phyloP scores from a whole-genome alignment of 2,113 vertebrate genomes.

The Enhydra lutris region DNA sequence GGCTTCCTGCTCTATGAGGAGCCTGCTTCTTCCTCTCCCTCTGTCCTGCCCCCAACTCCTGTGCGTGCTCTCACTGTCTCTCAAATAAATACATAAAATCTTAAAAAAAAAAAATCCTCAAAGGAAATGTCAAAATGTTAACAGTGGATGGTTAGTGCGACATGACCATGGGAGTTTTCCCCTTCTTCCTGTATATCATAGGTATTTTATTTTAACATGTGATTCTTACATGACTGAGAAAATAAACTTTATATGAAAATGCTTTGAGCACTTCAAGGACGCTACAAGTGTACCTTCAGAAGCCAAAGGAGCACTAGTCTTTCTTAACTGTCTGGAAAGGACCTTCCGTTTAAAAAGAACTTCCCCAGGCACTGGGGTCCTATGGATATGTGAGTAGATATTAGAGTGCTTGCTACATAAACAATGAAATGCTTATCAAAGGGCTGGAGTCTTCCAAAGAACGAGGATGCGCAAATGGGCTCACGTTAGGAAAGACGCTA shows the following conservation, averaged over 20 bases:
- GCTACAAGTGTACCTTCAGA: background rate
- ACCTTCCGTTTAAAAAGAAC: background rate
- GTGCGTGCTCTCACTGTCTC: background rate
- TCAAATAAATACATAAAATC: background rate
- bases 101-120: background rate
- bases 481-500: background rate
- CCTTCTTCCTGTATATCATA: background rate
- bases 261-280: background rate
- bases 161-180: background rate
- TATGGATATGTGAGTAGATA: background rate
- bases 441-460: background rate
- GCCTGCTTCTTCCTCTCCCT: background rate
- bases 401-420: background rate
- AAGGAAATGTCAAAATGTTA: background rate
- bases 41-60: background rate
- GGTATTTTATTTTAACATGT: background rate
- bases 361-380: background rate
- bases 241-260: conserved; percentile 4
- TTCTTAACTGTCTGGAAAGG: background rate
- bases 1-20: background rate
- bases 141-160: background rate
- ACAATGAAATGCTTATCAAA: background rate
- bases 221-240: background rate
- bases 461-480: background rate
- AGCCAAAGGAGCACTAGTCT: background rate